Base-by-base conservation (phyloP, 37 sponge, comb jelly and placozoan genomes). In the Theonella swinhoei region DNA sequence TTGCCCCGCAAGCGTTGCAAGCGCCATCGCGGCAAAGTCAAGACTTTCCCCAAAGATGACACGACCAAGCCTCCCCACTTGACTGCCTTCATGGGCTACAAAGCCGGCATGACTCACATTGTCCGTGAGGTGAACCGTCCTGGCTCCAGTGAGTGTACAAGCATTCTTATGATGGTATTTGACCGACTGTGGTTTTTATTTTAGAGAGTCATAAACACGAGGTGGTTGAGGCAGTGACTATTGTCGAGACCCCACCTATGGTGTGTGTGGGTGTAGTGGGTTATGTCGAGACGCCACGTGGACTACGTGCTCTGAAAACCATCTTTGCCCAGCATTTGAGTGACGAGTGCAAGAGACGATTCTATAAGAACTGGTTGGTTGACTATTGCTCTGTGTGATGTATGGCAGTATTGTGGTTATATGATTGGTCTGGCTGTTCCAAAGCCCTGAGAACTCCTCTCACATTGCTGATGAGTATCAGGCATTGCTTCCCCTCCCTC, bases 81-180 rank as follows among this genome's bases (percentile, higher is more conserved):
- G 47, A 99, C 99, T 1, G 99, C 99, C 39, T 99, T 91, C 91
- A 89, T 97, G 91, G 99, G 96, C 24, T 97, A 97, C 91, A 99
- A 99, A 75, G 99, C 99, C 32, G 99, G 99, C 32, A 99, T 99
- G 99, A 97, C 99, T 0, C 99, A 99, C 89, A 89, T 97, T 64
- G 85, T 99, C 11, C 74, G 99, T 3, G 99, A 99, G 23, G 83
- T 89, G 66, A 93, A 95, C 70, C 68, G 97, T 60, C 87, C 91
- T 43, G 99, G 98, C 39, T 90, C 99, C 64, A 95, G 98, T 98
- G 80, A 98, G 94, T 82, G 39, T 2, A 3, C 39, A 3, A 37
- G 7, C 17, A 20, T 11, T 58, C 11, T 19, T 58, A 20, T 58
- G 28, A 34, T 34, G 8, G 14, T 11, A 37, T 32, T 14, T 67